Evolutionary conservation across 2,797 vertebrate genomes (phyloP), one percentile per base, ranked within the genome.

Genomic region (Cyclopterus lumpus): DNA sequence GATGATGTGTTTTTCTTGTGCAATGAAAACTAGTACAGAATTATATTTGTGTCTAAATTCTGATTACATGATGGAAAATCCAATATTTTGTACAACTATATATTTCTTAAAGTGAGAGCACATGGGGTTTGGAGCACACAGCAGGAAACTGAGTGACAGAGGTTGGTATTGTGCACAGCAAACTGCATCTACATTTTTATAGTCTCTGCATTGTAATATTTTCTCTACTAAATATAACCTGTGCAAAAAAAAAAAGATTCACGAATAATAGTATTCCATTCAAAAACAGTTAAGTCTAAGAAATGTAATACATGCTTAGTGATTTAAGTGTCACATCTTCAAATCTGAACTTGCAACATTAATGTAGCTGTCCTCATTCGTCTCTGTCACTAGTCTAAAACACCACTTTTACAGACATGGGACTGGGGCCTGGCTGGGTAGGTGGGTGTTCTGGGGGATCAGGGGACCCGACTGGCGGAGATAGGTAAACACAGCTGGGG

Each of bases 401-500:
- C 61, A 55, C 32, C 53, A n/a, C 30, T 38, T 38, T 67, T 49
- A 55, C 64, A 79, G 22, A 20, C 11, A 54, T 36, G 34, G 46
- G 36, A 36, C 48, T 34, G 53, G 32, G 58, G 74, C 24, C 26
- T 59, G 24, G 74, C 22, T 63, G 42, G 59, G 55, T 76, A 38
- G 63, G 42, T 82, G 86, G 81, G 75, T 84, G 85, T 81, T 89
- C 71, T 76, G 30, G 32, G 67, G 68, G 83, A 83, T 86, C 71
- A 71, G 78, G 24, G 66, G 83, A 77, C 64, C 81, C 82, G 73
- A 81, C 83, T 84, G 66, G 80, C 26, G 63, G 77, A 53, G 76
- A 87, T 88, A 75, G 89, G 88, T 88, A 93, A 93, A 94, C 93
- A 94, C 94, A 94, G 94, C 94, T 94, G 94, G 91, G 86, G 86